Percentiles rank a stretch among this genome's conserved stretches.
Conservation (phyloP, 2,113 vertebrate species). For the Crotalus horridus region DNA sequence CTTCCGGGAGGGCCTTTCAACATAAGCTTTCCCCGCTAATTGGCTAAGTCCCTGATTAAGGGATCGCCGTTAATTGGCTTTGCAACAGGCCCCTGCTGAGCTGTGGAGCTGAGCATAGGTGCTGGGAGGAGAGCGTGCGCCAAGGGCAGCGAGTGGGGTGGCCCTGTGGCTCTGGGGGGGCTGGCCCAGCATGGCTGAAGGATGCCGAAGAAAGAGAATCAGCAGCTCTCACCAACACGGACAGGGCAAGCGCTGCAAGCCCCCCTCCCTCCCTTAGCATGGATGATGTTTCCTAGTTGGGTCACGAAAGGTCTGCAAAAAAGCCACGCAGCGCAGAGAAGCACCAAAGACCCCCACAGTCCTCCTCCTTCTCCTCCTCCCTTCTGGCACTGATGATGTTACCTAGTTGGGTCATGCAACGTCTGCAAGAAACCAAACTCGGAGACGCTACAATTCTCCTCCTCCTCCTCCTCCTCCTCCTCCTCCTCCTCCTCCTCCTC, state of each 20-base stretch:
- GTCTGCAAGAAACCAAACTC: too few species aligned
- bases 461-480: too few species aligned
- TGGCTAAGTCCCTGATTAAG: not conserved
- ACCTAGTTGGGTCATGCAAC: too few species aligned
- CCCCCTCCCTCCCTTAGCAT: too few species aligned
- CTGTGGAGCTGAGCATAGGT: not conserved
- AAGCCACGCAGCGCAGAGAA: too few species aligned
- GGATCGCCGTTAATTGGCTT: not conserved
- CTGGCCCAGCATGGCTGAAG: not conserved
- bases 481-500: too few species aligned
- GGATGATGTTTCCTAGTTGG: not conserved
- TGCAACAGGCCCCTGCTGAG: not conserved
- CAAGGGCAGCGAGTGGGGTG: not conserved
- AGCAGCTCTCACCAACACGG: too few species aligned
- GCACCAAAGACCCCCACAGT: too few species aligned
- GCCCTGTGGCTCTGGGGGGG: not conserved
- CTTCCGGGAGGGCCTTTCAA: not conserved
- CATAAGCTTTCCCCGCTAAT: not conserved
- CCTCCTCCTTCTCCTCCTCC: rapidly evolving
- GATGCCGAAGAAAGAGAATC: too few species aligned
- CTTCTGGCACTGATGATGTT: too few species aligned
- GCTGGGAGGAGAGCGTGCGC: not conserved
- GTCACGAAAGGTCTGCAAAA: not conserved
- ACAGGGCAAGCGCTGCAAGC: too few species aligned
- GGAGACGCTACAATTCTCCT: too few species aligned